Conservation (phyloP, 2,888 invertebrate genomes). For the Tipula confusa region DNA sequence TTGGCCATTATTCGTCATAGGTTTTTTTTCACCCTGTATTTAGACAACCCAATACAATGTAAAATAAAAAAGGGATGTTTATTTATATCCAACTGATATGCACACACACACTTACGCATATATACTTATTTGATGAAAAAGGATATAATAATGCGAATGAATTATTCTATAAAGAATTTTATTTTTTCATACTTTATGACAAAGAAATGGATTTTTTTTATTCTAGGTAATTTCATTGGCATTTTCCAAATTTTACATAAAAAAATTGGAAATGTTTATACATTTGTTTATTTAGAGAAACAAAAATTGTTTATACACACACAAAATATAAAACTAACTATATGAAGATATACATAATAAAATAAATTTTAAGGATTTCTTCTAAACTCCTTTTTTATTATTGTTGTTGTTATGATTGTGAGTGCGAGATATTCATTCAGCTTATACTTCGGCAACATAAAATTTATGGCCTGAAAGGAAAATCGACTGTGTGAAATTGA, state of each 20-base stretch:
- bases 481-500: background rate
- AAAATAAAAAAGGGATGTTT: background rate
- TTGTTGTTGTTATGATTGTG: background rate
- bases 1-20: no score
- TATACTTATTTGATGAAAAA: background rate
- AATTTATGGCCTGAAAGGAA: background rate
- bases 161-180: conserved; percentile 20
- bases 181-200: background rate
- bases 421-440: background rate
- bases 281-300: background rate
- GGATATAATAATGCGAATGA: background rate
- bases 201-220: conserved; percentile 13
- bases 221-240: background rate
- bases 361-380: background rate
- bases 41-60: background rate
- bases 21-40: background rate
- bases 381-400: background rate
- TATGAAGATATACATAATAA: background rate
- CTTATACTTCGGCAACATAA: no score
- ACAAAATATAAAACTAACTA: background rate
- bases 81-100: background rate
- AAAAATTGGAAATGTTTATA: conserved; percentile 1
- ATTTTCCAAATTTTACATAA: background rate
- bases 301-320: no score
- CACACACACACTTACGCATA: background rate